Evolutionary conservation across 2,888 invertebrate genomes (phyloP), one percentile per base, ranked within the genome.

Genomic region (Poecilobothrus nobilitatus): DNA sequence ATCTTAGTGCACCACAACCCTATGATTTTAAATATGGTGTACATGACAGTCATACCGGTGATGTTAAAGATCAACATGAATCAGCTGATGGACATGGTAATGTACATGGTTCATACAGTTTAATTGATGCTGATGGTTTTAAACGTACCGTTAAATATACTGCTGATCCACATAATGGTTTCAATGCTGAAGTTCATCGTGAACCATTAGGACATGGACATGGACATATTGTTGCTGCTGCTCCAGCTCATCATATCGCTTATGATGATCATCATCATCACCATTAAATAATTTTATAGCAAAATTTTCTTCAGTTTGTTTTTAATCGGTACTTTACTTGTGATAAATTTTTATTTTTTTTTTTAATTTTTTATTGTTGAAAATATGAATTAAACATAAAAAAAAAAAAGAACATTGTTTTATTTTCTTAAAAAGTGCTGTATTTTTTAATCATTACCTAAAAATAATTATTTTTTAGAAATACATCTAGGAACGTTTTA

Each of bases 131-230:
- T 71, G 85, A 85, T 77, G 85, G 85, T 44, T 82, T 80, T 71
- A 80, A 82, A 72, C 81, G 85, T 71, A 84, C 81, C 65, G 85
- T 86, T 63, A 84, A 85, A 72, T 86, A 86, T 76, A 83, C 83
- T 65, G 84, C 85, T 65, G 85, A 85, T 76, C 80, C 82, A 37
- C 83, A 83, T 73, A 84, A 83, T 71, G 85, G 85, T 67, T 85
- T 85, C 80, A 85, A 85, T 75, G 85, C 85, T 34, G 80, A 85
- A 44, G 85, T 85, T 7, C 83, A 82, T 72, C 84, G 83, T 70
- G 85, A 85, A 73, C 84, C 84, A 0, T 77, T 80, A 27, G 80
- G 78, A 5, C 65, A 81, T 0, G 79, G 80, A 73, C 76, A 80
- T 10, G 80, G 78, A 5, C 37, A 80, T 0, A 79, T 80, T 73